Conservation (phyloP, 2,888 invertebrate genomes). For the Bombylius discolor region DNA sequence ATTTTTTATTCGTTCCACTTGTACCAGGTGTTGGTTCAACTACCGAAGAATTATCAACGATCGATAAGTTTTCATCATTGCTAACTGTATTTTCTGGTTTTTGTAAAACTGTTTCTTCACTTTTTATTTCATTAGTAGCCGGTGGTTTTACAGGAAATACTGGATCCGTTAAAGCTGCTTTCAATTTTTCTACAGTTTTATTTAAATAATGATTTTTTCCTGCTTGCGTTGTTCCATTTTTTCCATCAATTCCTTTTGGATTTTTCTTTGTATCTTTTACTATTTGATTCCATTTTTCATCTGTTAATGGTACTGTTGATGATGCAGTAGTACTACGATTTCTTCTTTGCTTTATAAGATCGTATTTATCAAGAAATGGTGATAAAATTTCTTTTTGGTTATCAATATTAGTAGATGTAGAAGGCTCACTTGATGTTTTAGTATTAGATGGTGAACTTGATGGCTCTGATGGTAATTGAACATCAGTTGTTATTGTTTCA, state of each 20-base stretch:
- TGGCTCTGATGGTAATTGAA: not conserved
- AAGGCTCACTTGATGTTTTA: not conserved
- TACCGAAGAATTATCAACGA: too few relatives aligned
- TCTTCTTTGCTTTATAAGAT: conserved; percentile 47
- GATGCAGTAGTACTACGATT: conserved; percentile 28
- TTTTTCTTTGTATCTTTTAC: conserved; percentile 23
- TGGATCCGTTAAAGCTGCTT: conserved; percentile 27
- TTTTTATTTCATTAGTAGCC: conserved; percentile 8
- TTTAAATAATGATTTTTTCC: conserved; percentile 41
- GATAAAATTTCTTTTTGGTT: conserved; percentile 24
- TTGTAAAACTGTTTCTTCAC: conserved; percentile 12
- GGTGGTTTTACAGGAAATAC: conserved; percentile 13
- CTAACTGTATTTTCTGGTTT: not conserved
- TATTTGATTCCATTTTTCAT: conserved; percentile 22
- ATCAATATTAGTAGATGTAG: too few relatives aligned
- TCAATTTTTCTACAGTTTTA: conserved; percentile 50
- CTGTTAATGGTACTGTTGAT: conserved; percentile 12
- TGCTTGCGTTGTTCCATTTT: not conserved
- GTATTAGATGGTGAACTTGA: not conserved
- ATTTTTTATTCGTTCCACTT: not conserved
- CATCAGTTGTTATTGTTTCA: not conserved
- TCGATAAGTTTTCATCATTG: too few relatives aligned
- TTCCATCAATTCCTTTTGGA: conserved; percentile 25
- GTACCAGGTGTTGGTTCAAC: not conserved
- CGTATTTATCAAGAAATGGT: conserved; percentile 43